Base-by-base conservation (phyloP, 2,797 vertebrate species). In the Nyctibius grandis region DNA sequence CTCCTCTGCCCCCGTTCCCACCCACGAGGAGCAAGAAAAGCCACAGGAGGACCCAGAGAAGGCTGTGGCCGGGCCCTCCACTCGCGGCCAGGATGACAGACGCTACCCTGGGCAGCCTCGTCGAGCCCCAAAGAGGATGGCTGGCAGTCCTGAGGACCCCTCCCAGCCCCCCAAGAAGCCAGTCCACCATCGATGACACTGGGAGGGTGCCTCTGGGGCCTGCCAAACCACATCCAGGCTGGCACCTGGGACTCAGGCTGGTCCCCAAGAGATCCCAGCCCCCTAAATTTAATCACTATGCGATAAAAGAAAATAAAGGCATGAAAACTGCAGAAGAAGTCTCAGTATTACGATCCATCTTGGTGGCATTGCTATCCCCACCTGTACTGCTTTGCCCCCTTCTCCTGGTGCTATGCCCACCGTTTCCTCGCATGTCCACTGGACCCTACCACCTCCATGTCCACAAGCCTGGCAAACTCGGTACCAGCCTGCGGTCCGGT, bases 391-490 rank as follows among this genome's bases (percentile, higher is more conserved):
- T 34, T 74, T 57, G 53, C 6, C n/a, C 25, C 54, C 33, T 59
- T 47, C 7, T 23, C 8, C 23, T 44, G 12, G 29, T 50, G 26
- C 34, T 65, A 13, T 2, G 6, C 33, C 45, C 23, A 13, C 18
- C 15, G 2, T 45, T 69, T 33, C 44, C 33, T 64, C 8, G 23
- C 1, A 2, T 11, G 5, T 33, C 20, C 6, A 0, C 38, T 33
- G 9, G n/a, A 5, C 6, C 45, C 26, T 34, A 11, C 29, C 12
- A 6, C 12, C 34, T 50, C 25, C 6, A n/a, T n/a, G n/a, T 42
- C 31, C 38, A 2, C 20, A 48, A 47, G 40, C 22, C 73, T 28
- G 28, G 18, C 40, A 69, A 17, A 9, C 13, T 40, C 1, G 2
- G 31, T 14, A 14, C 57, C 29, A 42, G 22, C 22, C 26, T 63